A percentile compares a stretch with the other conserved stretches of the same genome.
phyloP scores from a whole-genome alignment of 37 sponge, comb jelly and placozoan species.

The Crambe crambe region DNA sequence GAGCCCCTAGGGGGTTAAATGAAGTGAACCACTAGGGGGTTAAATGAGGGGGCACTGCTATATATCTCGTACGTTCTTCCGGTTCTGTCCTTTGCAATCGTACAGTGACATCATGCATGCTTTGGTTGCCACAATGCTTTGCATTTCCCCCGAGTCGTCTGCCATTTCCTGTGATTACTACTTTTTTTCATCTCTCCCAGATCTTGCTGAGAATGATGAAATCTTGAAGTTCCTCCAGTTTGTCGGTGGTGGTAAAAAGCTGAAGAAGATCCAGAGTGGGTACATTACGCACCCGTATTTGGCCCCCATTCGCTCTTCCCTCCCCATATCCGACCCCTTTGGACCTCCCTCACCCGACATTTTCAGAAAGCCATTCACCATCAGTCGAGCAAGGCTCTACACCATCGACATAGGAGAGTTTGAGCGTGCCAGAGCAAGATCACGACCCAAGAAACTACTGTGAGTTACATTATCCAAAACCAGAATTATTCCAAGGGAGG shows the following conservation, averaged over 20 bases:
- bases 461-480: too few species aligned
- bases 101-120: too few species aligned
- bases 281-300: background rate
- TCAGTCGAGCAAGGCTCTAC: background rate
- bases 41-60: too few species aligned
- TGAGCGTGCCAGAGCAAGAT: conserved; percentile 23
- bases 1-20: too few species aligned
- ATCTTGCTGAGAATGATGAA: conserved; percentile 4
- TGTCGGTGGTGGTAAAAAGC: background rate
- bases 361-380: background rate
- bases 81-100: too few species aligned
- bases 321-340: background rate
- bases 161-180: too few species aligned
- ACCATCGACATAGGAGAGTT: conserved; percentile 37
- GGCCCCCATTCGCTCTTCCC: conserved; percentile 7
- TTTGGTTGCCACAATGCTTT: too few species aligned
- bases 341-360: background rate
- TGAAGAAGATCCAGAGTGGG: background rate
- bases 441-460: conserved; percentile 14
- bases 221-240: background rate
- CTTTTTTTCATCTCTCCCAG: too few species aligned
- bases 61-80: too few species aligned
- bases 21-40: too few species aligned
- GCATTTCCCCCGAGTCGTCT: too few species aligned
- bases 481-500: too few species aligned